phyloP scores from a whole-genome alignment of 2,797 vertebrate genomes.

The Menidia menidia region DNA sequence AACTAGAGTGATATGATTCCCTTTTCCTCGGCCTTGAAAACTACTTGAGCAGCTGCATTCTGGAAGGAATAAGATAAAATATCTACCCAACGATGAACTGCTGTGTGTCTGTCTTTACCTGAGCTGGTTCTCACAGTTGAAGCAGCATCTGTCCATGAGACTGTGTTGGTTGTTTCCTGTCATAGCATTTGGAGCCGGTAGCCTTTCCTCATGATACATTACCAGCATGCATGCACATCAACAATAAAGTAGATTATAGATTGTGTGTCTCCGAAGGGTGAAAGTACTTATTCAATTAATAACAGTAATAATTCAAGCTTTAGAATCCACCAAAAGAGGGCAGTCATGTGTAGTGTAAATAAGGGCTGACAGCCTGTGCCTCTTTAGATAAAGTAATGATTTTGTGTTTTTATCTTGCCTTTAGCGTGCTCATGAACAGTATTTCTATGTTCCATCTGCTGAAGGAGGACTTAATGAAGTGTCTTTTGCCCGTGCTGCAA shows the following conservation, averaged over 20 bases:
- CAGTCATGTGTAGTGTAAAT: constrained; percentile 65
- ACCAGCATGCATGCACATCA: neutral
- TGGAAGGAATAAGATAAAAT: neutral
- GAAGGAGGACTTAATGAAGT: neutral
- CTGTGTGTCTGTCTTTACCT: neutral
- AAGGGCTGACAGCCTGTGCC: constrained; percentile 6
- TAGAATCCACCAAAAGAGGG: constrained; percentile 66
- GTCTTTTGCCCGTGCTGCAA: constrained; percentile 26
- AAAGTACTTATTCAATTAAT: neutral
- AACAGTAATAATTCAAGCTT: neutral
- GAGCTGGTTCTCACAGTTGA: neutral
- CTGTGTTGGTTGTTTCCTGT: neutral
- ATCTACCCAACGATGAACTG: neutral
- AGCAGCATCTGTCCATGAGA: neutral
- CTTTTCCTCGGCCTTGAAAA: no score
- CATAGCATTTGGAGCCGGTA: constrained; percentile 10
- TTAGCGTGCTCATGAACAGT: neutral
- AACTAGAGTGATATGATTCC: no score
- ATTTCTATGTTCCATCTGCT: neutral
- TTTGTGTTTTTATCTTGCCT: constrained; percentile 17
- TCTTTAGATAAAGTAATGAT: constrained; percentile 4
- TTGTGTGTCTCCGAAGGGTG: no score
- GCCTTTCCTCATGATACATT: neutral
- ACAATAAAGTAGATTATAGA: no score
- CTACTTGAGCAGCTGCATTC: no score